These are phyloP conservation scores for Amblyjoppa proteus DNA, from an alignment of 2,888 invertebrate genomes.

Conservation along the genomic window DNA sequence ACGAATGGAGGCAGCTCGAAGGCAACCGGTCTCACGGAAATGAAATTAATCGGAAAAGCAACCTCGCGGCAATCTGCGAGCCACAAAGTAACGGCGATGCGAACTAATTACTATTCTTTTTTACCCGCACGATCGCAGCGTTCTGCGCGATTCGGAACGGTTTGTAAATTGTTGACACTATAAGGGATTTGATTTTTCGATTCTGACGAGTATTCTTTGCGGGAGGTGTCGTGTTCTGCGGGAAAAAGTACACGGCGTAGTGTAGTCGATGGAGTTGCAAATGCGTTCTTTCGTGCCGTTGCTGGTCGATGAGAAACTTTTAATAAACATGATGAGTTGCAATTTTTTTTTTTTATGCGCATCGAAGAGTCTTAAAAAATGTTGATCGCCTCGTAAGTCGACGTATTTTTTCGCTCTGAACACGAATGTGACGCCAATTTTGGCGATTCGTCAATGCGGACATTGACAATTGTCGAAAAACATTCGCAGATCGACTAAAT, in stretches of 20 bases:
- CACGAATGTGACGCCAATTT: too few relatives aligned
- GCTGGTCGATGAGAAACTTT: too few relatives aligned
- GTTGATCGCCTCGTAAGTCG: too few relatives aligned
- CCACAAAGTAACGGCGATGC: background rate
- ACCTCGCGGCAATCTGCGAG: background rate
- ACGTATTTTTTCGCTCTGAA: too few relatives aligned
- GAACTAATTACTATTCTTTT: background rate
- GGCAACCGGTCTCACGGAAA: background rate
- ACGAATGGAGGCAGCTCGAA: background rate
- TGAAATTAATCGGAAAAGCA: background rate
- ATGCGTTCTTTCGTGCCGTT: too few relatives aligned
- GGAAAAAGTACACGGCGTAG: background rate
- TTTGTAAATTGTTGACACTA: background rate
- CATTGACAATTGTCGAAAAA: too few relatives aligned
- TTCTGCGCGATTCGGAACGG: background rate
- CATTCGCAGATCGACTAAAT: too few relatives aligned
- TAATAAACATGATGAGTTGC: too few relatives aligned
- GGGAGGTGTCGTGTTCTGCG: background rate
- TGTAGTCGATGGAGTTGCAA: too few relatives aligned
- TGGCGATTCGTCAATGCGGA: too few relatives aligned
- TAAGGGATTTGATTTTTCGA: background rate
- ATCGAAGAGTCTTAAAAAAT: too few relatives aligned
- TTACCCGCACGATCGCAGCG: background rate
- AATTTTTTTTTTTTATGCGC: too few relatives aligned
- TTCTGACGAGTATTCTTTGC: background rate